Conservation (phyloP, 2,888 invertebrate genomes). For the Mycalesis mineus region DNA sequence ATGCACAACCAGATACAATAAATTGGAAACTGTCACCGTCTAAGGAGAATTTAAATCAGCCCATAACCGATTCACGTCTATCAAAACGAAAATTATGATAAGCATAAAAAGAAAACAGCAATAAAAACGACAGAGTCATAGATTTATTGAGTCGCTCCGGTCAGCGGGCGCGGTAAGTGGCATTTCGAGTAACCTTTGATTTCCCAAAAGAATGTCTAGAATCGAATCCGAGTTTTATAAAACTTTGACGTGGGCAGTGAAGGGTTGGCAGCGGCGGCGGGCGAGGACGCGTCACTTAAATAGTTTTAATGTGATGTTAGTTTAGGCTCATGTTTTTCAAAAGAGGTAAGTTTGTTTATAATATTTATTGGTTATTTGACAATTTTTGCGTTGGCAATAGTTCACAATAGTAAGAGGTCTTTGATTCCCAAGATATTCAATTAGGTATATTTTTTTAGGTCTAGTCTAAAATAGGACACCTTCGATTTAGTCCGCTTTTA, state of each 20-base stretch:
- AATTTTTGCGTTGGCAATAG: too few relatives aligned
- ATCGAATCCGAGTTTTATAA: slow-evolving; percentile 26
- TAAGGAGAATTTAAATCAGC: slow-evolving; percentile 6
- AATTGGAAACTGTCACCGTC: background rate
- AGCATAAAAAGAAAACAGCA: slow-evolving; percentile 28
- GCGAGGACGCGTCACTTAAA: slow-evolving; percentile 24
- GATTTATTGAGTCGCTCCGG: slow-evolving; percentile 34
- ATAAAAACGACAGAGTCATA: slow-evolving; percentile 27
- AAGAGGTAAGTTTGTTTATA: background rate
- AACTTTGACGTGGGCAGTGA: slow-evolving; percentile 29
- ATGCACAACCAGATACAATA: slow-evolving; percentile 1
- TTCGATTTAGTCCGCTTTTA: too few relatives aligned
- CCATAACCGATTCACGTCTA: slow-evolving; percentile 6
- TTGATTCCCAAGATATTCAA: too few relatives aligned
- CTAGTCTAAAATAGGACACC: too few relatives aligned
- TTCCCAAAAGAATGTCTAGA: slow-evolving; percentile 34
- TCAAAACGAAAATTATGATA: slow-evolving; percentile 27
- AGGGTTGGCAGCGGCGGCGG: slow-evolving; percentile 23
- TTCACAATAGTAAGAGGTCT: too few relatives aligned
- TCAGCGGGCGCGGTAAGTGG: slow-evolving; percentile 32
- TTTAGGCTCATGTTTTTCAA: background rate
- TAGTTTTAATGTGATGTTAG: background rate
- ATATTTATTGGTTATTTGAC: background rate
- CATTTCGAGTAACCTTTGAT: slow-evolving; percentile 33
- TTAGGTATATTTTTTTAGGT: too few relatives aligned